These are phyloP conservation scores for Oedothorax gibbosus DNA, from an alignment of 1,140 invertebrate species.

Conservation along the genomic window DNA sequence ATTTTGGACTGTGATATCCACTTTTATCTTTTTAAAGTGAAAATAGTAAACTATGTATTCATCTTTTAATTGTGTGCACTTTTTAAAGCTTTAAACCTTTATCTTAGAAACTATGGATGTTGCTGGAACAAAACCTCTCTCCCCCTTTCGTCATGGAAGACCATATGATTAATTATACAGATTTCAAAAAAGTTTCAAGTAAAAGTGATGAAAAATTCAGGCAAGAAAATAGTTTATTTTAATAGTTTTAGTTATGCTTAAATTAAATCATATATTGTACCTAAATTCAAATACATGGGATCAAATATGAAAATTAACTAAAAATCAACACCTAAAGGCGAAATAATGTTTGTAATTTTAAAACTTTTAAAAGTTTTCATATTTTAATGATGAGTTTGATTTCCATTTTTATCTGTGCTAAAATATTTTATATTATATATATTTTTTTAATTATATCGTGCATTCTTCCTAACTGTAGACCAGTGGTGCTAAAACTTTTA, in stretches of 20 bases:
- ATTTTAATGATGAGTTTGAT: neutral
- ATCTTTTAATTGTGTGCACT: neutral
- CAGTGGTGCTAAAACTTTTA: too few species aligned
- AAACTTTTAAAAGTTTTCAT: neutral
- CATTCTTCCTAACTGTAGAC: too few species aligned
- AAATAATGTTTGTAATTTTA: neutral
- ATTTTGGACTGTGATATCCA: neutral
- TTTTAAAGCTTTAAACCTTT: slow-evolving; percentile 11
- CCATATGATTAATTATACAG: slow-evolving; percentile 85
- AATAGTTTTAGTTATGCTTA: slow-evolving; percentile 10
- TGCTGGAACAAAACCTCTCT: slow-evolving; percentile 84
- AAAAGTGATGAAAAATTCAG: slow-evolving; percentile 79
- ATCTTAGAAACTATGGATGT: slow-evolving; percentile 78
- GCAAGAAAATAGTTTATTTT: slow-evolving; percentile 67
- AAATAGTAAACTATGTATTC: neutral
- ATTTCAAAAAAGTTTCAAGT: slow-evolving; percentile 80
- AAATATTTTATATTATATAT: too few species aligned
- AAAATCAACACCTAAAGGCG: neutral
- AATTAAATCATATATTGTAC: neutral
- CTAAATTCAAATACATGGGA: neutral
- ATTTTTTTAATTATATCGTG: too few species aligned
- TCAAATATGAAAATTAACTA: neutral
- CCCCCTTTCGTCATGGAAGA: slow-evolving; percentile 78
- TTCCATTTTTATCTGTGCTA: too few species aligned
- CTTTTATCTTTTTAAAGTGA: neutral